Percentiles rank a stretch among this genome's conserved stretches.
Evolutionary conservation across 2,797 vertebrate species (phyloP).

Genomic region (Helostoma temminkii): DNA sequence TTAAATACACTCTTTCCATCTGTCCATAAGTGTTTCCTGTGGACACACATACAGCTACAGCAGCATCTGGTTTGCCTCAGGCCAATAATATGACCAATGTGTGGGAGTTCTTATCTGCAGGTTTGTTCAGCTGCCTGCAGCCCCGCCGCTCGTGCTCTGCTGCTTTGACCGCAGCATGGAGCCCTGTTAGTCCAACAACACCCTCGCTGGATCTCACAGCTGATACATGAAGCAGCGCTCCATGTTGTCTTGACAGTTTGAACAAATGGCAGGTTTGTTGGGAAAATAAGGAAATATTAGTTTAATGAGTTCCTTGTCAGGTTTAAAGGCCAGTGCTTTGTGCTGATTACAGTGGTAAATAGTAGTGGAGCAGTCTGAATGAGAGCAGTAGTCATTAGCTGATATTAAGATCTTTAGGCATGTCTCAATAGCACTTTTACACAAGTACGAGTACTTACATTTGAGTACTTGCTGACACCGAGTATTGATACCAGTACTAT

Average conservation of each 20-base stretch:
- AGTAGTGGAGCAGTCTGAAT: too few relatives aligned
- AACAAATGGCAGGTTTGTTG: slow-evolving; percentile 1
- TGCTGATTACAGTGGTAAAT: too few relatives aligned
- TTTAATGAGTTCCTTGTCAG: not conserved
- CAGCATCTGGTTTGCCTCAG: slow-evolving; percentile 47
- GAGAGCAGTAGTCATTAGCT: too few relatives aligned
- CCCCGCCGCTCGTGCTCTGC: not conserved
- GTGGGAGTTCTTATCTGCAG: slow-evolving; percentile 38
- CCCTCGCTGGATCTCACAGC: not conserved
- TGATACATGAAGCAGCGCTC: not conserved
- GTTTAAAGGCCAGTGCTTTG: not conserved
- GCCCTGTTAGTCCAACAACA: not conserved
- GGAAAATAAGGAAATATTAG: not conserved
- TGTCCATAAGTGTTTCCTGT: slow-evolving; percentile 2
- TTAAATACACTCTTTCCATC: not conserved
- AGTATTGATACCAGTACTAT: too few relatives aligned
- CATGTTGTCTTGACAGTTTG: slow-evolving; percentile 2
- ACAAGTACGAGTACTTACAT: too few relatives aligned
- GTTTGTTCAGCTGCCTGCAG: slow-evolving; percentile 50
- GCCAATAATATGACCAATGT: slow-evolving; percentile 21
- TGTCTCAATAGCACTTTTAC: too few relatives aligned
- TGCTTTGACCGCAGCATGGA: slow-evolving; percentile 15
- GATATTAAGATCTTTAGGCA: too few relatives aligned
- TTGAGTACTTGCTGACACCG: too few relatives aligned
- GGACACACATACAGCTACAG: not conserved